A percentile compares a stretch with the other conserved stretches of the same genome.
phyloP scores from a whole-genome alignment of 2,113 vertebrate genomes.

The Caranx melampygus region DNA sequence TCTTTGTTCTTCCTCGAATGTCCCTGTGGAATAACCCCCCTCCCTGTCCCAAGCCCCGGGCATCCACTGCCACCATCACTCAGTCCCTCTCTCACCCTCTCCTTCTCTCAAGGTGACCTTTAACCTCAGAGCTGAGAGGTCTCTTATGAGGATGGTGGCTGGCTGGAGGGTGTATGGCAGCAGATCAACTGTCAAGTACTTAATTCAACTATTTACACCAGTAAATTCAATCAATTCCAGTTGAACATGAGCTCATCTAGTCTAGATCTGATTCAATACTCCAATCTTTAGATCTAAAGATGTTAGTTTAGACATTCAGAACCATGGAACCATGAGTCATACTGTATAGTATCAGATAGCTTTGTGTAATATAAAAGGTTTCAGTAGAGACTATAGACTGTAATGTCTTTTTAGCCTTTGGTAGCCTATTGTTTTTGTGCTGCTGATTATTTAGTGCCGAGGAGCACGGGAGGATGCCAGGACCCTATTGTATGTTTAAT shows the following conservation, averaged over 20 bases:
- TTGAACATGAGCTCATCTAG: background rate
- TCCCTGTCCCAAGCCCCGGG: background rate
- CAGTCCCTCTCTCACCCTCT: constrained; percentile 19
- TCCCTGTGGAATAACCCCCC: constrained; percentile 38
- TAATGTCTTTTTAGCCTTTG: too few relatives aligned
- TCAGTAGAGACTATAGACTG: too few relatives aligned
- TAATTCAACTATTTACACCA: constrained; percentile 61
- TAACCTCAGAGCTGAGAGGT: constrained; percentile 59
- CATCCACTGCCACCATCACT: constrained; percentile 18
- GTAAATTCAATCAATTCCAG: constrained; percentile 3
- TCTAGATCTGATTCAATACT: background rate
- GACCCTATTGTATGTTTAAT: too few relatives aligned
- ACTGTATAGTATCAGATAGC: too few relatives aligned
- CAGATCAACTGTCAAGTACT: constrained; percentile 60
- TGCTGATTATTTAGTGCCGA: too few relatives aligned
- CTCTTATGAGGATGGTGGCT: constrained; percentile 41
- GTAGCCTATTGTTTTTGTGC: too few relatives aligned
- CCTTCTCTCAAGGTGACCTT: constrained; percentile 55
- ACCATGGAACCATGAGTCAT: background rate
- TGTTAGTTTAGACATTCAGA: background rate
- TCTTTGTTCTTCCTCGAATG: constrained; percentile 69
- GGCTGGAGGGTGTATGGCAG: constrained; percentile 28
- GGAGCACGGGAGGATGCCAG: too few relatives aligned
- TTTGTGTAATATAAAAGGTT: too few relatives aligned
- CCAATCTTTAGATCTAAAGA: background rate